Conservation (phyloP, 2,113 vertebrate species). For the Ictidomys tridecemlineatus region DNA sequence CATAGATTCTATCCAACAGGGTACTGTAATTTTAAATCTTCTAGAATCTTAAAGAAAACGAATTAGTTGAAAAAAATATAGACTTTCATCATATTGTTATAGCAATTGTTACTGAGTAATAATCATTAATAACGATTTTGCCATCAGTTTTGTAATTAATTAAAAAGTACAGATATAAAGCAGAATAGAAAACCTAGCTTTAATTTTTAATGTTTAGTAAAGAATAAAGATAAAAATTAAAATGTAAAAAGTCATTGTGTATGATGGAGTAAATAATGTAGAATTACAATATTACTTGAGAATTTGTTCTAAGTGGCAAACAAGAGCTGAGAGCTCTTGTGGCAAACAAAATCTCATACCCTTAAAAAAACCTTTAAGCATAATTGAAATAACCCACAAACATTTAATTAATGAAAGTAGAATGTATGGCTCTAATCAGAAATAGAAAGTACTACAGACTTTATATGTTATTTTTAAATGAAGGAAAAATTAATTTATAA, state of each 20-base stretch:
- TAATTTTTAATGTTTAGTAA: conserved; percentile 5
- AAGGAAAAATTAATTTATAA: conserved; percentile 45
- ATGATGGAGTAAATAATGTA: neutral
- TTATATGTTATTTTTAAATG: conserved; percentile 20
- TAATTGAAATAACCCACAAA: neutral
- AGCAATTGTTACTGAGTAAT: neutral
- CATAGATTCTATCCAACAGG: conserved; percentile 67
- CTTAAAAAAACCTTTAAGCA: neutral
- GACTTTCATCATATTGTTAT: neutral
- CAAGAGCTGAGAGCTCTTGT: neutral
- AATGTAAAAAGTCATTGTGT: conserved; percentile 39
- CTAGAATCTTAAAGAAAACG: conserved; percentile 74
- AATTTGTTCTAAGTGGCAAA: conserved; percentile 39
- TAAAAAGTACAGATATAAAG: conserved; percentile 44
- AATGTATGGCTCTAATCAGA: neutral
- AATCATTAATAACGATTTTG: conserved; percentile 31
- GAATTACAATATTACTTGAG: conserved; percentile 45
- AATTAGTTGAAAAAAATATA: conserved; percentile 76
- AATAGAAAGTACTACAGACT: neutral
- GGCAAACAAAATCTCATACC: neutral
- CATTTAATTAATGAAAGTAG: conserved; percentile 36
- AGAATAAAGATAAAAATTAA: conserved; percentile 81
- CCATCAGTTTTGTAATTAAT: conserved; percentile 46
- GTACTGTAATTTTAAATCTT: conserved; percentile 78
- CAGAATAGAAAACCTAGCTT: conserved; percentile 21